These are phyloP conservation scores for Dione juno DNA, from an alignment of 2,888 invertebrate genomes.

Conservation along the genomic window DNA sequence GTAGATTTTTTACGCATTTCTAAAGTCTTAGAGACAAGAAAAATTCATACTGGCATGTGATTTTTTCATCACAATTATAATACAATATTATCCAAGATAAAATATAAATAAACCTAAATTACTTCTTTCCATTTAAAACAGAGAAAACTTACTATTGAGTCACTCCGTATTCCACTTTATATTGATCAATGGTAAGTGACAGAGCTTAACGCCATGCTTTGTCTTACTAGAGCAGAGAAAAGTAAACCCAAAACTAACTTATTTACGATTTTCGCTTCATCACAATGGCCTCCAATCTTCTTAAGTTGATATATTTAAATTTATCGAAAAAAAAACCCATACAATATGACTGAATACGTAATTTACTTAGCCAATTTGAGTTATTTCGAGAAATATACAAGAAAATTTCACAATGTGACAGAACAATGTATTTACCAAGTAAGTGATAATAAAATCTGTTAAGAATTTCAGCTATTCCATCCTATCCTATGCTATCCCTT, in stretches of 20 bases:
- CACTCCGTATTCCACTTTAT: background rate
- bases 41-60: too few species aligned
- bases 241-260: too few species aligned
- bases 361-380: background rate
- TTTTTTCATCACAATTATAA: too few species aligned
- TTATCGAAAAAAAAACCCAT: background rate
- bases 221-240: background rate
- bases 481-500: conserved; percentile 12
- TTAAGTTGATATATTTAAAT: too few species aligned
- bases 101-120: too few species aligned
- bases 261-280: too few species aligned
- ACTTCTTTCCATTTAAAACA: too few species aligned
- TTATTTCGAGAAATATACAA: background rate
- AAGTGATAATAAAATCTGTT: conserved; percentile 22
- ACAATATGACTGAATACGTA: background rate
- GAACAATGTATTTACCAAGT: conserved; percentile 14
- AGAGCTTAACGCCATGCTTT: background rate
- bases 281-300: too few species aligned
- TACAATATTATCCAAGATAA: too few species aligned
- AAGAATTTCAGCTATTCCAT: conserved; percentile 30
- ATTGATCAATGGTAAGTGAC: background rate
- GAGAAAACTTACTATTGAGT: background rate
- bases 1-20: too few species aligned
- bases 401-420: background rate
- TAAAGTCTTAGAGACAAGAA: too few species aligned